These are phyloP conservation scores for Epinephelus malabaricus DNA, from an alignment of 2,797 vertebrate genomes.

Conservation along the genomic window DNA sequence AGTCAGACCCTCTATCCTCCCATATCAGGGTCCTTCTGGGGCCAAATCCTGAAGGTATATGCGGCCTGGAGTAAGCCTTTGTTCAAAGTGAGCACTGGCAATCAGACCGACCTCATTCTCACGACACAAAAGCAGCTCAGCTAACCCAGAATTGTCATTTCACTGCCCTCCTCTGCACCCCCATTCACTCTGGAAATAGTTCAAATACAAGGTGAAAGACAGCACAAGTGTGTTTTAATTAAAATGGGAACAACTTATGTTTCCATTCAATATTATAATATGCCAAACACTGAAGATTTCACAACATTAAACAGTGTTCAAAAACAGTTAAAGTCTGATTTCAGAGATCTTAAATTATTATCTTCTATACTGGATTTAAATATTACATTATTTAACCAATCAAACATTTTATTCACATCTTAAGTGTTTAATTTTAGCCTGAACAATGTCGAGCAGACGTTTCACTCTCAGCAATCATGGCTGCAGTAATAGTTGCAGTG, in stretches of 20 bases:
- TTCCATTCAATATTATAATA: not conserved
- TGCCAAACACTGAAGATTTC: not conserved
- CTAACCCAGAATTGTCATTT: not conserved
- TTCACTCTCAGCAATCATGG: no score
- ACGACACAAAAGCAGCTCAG: constrained; percentile 21
- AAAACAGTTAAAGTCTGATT: no score
- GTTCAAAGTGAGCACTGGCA: not conserved
- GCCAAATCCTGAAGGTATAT: constrained; percentile 24
- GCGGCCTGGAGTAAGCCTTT: not conserved
- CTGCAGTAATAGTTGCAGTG: no score
- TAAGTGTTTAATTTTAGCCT: no score
- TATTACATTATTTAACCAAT: no score
- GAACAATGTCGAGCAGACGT: no score
- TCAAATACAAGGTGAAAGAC: not conserved
- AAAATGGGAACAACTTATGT: not conserved
- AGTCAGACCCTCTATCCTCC: constrained; percentile 13
- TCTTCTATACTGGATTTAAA: no score
- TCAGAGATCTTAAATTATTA: no score
- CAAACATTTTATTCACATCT: no score
- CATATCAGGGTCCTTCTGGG: constrained; percentile 7
- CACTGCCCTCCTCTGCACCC: not conserved
- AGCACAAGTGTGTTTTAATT: not conserved
- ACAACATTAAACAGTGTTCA: not conserved
- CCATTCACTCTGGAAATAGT: not conserved
- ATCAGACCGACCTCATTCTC: constrained; percentile 3